Percentiles rank a stretch among this genome's conserved stretches.
phyloP scores from a whole-genome alignment of 2,888 invertebrate genomes.

The Globia sparganii region DNA sequence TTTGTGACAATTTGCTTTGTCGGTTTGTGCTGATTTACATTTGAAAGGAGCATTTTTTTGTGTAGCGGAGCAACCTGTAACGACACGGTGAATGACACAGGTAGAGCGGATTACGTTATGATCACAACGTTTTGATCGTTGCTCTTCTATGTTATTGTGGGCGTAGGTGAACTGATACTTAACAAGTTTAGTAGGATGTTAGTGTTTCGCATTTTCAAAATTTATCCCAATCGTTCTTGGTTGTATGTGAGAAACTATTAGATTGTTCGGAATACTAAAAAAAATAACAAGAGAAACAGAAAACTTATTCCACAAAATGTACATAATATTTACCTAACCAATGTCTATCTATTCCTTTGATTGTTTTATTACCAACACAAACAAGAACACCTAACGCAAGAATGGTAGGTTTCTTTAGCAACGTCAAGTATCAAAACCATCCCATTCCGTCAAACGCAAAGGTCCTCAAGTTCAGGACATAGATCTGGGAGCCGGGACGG shows the following conservation, averaged over 20 bases:
- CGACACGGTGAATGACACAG: conserved; percentile 89
- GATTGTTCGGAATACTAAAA: neutral
- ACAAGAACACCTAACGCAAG: neutral
- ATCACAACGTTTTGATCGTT: conserved; percentile 77
- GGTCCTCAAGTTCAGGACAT: conserved; percentile 59
- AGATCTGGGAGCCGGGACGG: conserved; percentile 67
- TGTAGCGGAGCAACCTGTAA: conserved; percentile 86
- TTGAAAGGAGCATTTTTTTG: conserved; percentile 86
- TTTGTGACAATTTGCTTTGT: conserved; percentile 91
- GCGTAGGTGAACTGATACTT: conserved; percentile 6
- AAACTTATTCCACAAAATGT: neutral
- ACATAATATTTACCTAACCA: neutral
- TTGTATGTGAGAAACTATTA: neutral
- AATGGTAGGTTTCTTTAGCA: neutral
- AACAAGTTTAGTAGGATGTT: neutral
- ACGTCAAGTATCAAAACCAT: conserved; percentile 58
- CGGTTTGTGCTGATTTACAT: conserved; percentile 89
- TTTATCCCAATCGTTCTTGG: neutral
- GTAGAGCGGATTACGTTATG: conserved; percentile 74
- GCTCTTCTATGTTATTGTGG: conserved; percentile 24
- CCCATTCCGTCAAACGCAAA: conserved; percentile 7
- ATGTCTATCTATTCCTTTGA: neutral
- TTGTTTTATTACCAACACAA: neutral
- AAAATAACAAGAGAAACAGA: neutral
- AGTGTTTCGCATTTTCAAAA: neutral